Evolutionary conservation across 2,888 invertebrate genomes (phyloP).

Genomic region (Drosophila formosana): DNA sequence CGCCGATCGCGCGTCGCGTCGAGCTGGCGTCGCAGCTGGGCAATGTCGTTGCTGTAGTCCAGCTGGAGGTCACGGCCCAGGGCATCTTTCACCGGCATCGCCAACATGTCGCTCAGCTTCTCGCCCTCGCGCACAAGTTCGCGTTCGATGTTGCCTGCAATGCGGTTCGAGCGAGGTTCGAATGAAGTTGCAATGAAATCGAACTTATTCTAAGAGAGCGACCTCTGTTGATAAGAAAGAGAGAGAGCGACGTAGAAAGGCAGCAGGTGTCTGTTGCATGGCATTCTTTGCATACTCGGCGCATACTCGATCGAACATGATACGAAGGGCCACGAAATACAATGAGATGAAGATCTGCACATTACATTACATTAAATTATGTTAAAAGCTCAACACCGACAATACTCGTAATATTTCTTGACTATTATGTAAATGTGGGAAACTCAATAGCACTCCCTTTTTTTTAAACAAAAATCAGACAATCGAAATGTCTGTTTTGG

Average conservation of each 20-base stretch:
- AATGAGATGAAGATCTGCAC: too few species aligned
- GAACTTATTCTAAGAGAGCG: neutral
- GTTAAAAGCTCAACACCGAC: too few species aligned
- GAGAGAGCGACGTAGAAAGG: neutral
- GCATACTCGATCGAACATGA: neutral
- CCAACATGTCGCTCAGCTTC: conserved; percentile 91
- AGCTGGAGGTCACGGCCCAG: conserved; percentile 89
- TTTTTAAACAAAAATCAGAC: too few species aligned
- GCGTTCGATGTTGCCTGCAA: conserved; percentile 88
- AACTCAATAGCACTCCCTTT: too few species aligned
- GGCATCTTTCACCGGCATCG: conserved; percentile 92
- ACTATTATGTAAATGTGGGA: too few species aligned
- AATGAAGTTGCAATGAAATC: conserved; percentile 1
- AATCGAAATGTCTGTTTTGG: neutral
- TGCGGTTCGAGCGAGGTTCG: conserved; percentile 25
- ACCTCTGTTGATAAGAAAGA: neutral
- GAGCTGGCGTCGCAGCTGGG: conserved; percentile 90
- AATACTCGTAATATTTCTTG: too few species aligned
- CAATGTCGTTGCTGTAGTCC: conserved; percentile 90
- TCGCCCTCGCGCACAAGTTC: conserved; percentile 91
- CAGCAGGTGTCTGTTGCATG: neutral
- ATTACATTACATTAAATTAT: too few species aligned
- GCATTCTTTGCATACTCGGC: neutral
- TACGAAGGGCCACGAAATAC: too few species aligned
- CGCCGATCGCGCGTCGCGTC: conserved; percentile 89